A percentile compares a stretch with the other conserved stretches of the same genome.
phyloP scores from a whole-genome alignment of 2,113 vertebrate genomes.

The Tonatia bakeri region DNA sequence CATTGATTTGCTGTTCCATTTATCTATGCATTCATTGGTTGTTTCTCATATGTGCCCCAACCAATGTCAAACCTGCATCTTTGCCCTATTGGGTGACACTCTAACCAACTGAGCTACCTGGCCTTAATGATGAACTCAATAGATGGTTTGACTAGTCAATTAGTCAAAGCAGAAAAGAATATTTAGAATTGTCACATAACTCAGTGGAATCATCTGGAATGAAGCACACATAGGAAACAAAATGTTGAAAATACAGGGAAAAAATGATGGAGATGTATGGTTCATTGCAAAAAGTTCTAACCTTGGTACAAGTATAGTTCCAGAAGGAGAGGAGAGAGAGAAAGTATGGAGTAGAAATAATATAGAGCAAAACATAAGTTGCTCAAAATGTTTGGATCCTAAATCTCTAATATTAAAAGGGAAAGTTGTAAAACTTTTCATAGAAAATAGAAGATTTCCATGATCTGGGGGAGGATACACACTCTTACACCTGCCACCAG shows the following conservation, averaged over 20 bases:
- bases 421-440: not conserved
- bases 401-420: not conserved
- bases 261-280: not conserved
- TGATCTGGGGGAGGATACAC: not conserved
- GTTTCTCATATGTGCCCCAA: too few relatives aligned
- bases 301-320: not conserved
- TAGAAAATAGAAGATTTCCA: not conserved
- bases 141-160: not conserved
- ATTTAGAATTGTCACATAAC: not conserved
- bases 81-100: too few relatives aligned
- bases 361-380: not conserved
- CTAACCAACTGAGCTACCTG: too few relatives aligned
- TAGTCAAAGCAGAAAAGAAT: not conserved
- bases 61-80: too few relatives aligned
- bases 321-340: not conserved
- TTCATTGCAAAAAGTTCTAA: not conserved
- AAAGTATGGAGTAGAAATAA: not conserved
- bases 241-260: not conserved
- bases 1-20: too few relatives aligned
- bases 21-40: too few relatives aligned
- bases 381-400: not conserved
- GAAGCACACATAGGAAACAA: not conserved
- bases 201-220: not conserved
- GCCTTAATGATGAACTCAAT: not conserved
- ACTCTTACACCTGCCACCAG: not conserved